phyloP scores from a whole-genome alignment of 64 coral and sea anemone genomes.

The Dendrophyllia cribrosa region DNA sequence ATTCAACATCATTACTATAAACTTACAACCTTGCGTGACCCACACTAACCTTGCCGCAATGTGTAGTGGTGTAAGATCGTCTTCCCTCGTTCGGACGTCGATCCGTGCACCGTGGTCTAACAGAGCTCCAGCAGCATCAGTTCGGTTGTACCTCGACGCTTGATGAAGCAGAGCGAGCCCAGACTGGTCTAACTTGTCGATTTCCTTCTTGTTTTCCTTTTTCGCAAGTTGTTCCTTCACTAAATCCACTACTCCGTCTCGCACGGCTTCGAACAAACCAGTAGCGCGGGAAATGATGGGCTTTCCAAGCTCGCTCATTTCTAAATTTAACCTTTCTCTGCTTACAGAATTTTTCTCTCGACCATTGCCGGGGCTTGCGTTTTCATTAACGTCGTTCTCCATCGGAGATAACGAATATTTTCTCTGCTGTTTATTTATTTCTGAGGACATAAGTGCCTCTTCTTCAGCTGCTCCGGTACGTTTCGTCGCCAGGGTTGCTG shows the following conservation, averaged over 20 bases:
- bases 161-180: slow-evolving; percentile 57
- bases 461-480: background rate
- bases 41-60: slow-evolving; percentile 64
- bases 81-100: slow-evolving; percentile 48
- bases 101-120: slow-evolving; percentile 29
- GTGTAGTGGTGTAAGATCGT: slow-evolving; percentile 40
- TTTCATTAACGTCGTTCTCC: background rate
- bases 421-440: background rate
- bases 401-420: background rate
- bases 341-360: background rate
- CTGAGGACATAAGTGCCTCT: background rate
- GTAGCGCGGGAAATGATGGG: background rate
- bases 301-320: slow-evolving; percentile 37
- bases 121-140: slow-evolving; percentile 3
- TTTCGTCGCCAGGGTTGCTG: background rate
- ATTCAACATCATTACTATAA: no score
- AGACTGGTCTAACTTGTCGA: slow-evolving; percentile 25
- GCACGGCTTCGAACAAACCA: slow-evolving; percentile 32
- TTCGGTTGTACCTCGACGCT: slow-evolving; percentile 44
- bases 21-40: no score
- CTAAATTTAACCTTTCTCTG: slow-evolving; percentile 23
- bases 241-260: slow-evolving; percentile 9
- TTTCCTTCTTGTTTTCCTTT: background rate
- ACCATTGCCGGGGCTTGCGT: background rate
- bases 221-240: background rate